Conservation (phyloP, 1,140 invertebrate species). For the Diploscapter pachys region DNA sequence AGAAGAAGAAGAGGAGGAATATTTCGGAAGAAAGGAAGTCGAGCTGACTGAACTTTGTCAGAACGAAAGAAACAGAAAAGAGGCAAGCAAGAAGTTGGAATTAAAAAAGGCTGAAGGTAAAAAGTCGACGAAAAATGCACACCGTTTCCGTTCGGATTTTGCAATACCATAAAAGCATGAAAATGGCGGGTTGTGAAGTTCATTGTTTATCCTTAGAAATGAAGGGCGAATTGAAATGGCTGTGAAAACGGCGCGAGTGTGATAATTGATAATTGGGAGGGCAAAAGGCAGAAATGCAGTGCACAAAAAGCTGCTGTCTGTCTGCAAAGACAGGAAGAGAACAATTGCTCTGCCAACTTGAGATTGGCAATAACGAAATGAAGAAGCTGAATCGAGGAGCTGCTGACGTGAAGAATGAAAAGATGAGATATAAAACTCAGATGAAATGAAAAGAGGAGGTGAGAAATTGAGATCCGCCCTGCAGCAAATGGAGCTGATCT, state of each 20-base stretch:
- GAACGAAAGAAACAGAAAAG: not conserved
- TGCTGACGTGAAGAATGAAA: too few relatives aligned
- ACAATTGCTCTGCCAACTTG: not conserved
- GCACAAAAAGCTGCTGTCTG: too few relatives aligned
- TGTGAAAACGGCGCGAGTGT: too few relatives aligned
- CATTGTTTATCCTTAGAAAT: too few relatives aligned
- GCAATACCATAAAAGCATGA: not conserved
- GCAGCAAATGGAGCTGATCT: too few relatives aligned
- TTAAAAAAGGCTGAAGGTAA: conserved; percentile 7
- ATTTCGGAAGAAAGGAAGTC: not conserved
- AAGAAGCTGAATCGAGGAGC: too few relatives aligned
- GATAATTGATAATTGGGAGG: too few relatives aligned
- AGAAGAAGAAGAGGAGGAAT: conserved; percentile 8
- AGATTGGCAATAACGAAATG: too few relatives aligned
- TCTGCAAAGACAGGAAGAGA: not conserved
- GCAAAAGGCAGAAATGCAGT: not conserved
- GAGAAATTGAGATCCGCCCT: too few relatives aligned
- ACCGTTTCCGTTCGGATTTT: not conserved
- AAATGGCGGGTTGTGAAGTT: not conserved
- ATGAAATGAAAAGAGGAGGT: too few relatives aligned
- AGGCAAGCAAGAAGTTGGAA: conserved; percentile 7
- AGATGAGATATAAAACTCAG: too few relatives aligned
- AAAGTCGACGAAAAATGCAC: not conserved
- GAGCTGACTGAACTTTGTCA: not conserved
- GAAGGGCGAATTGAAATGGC: too few relatives aligned